Percentiles rank a stretch among this genome's conserved stretches.
phyloP scores from a whole-genome alignment of 2,797 vertebrate genomes.

The Helostoma temminkii region DNA sequence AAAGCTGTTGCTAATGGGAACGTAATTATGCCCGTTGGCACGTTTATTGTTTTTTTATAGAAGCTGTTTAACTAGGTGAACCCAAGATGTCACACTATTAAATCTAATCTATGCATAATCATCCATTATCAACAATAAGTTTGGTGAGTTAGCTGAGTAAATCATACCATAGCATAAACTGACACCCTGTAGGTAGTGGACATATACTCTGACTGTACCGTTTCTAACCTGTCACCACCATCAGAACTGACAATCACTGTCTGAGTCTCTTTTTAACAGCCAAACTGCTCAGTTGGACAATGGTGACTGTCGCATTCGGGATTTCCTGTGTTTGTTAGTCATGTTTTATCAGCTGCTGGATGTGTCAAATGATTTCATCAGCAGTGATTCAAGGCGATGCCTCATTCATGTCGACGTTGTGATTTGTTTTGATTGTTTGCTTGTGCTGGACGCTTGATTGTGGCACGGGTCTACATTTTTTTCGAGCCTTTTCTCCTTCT shows the following conservation, averaged over 20 bases:
- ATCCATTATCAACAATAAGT: background rate
- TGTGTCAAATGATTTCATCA: constrained; percentile 38
- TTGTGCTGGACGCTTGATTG: constrained; percentile 28
- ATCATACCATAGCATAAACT: background rate
- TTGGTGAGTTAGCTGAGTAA: background rate
- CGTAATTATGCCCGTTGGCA: background rate
- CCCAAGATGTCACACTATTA: background rate
- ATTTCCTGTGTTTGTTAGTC: constrained; percentile 28
- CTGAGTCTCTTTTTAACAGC: background rate
- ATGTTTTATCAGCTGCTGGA: constrained; percentile 33
- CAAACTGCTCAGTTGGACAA: background rate
- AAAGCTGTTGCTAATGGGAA: background rate
- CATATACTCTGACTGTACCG: background rate
- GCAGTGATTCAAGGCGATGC: constrained; percentile 21
- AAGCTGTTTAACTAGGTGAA: background rate
- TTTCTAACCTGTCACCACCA: no score
- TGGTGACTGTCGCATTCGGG: constrained; percentile 8
- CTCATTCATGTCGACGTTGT: constrained; percentile 32
- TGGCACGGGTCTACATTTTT: constrained; percentile 9
- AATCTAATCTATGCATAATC: background rate
- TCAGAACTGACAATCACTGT: background rate
- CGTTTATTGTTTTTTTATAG: background rate
- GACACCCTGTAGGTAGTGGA: background rate
- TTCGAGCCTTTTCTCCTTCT: background rate
- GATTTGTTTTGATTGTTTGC: constrained; percentile 46